Percentiles rank a stretch among this genome's conserved stretches.
These are phyloP conservation scores for Drosophila pruinosa DNA, from an alignment of 1,140 invertebrate genomes.

Conservation along the genomic window DNA sequence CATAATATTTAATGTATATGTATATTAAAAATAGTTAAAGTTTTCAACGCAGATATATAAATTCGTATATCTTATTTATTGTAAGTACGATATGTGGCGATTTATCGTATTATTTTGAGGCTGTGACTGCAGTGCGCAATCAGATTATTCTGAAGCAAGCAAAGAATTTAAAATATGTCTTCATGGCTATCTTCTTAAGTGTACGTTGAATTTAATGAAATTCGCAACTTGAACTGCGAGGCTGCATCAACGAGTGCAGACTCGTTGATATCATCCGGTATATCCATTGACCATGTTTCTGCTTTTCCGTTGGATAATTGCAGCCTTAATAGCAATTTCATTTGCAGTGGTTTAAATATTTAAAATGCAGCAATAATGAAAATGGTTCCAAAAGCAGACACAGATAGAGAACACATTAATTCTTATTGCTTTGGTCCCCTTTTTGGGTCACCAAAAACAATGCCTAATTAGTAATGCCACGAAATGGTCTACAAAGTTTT, in stretches of 20 bases:
- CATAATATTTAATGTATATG: too few relatives aligned
- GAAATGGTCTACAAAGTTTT: conserved; percentile 49
- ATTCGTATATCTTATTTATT: neutral
- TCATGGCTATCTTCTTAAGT: neutral
- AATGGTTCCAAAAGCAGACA: conserved; percentile 26
- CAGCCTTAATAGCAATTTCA: conserved; percentile 49
- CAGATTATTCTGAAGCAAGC: neutral
- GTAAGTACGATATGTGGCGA: neutral
- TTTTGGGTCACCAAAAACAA: conserved; percentile 53
- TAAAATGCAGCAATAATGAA: conserved; percentile 43
- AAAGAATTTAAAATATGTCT: neutral
- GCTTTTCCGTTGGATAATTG: conserved; percentile 4
- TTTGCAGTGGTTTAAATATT: conserved; percentile 66
- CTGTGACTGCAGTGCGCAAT: neutral
- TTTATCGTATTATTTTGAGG: neutral
- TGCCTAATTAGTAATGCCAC: conserved; percentile 64
- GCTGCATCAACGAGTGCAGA: too few relatives aligned
- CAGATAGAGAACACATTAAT: conserved; percentile 64
- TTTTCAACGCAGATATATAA: neutral
- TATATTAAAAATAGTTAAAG: too few relatives aligned
- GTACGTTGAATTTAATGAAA: neutral
- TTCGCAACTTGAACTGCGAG: neutral
- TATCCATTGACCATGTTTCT: neutral
- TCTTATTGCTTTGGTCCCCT: conserved; percentile 17
- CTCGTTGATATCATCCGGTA: too few relatives aligned